Conservation (phyloP, 2,113 vertebrate species). For the Jaculus jaculus region DNA sequence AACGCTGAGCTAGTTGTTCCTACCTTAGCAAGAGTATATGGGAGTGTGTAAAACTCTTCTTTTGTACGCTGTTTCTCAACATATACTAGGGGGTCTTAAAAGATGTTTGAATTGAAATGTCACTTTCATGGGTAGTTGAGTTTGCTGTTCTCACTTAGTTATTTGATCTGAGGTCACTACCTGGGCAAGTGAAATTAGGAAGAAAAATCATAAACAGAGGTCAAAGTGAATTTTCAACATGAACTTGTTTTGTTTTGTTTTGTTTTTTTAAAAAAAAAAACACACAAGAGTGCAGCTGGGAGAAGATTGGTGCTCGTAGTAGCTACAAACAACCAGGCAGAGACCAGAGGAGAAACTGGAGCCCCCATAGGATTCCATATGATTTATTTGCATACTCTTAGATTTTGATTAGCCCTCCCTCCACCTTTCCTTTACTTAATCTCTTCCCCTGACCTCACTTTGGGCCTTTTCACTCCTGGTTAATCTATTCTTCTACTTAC, state of each 20-base stretch:
- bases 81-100: neutral
- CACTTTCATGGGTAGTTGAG: neutral
- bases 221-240: slow-evolving; percentile 20
- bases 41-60: neutral
- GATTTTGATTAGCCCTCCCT: too few relatives aligned
- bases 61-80: neutral
- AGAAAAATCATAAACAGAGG: neutral
- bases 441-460: too few relatives aligned
- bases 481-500: too few relatives aligned
- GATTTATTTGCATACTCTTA: too few relatives aligned
- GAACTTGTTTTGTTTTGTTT: too few relatives aligned
- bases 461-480: too few relatives aligned
- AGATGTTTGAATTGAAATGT: neutral
- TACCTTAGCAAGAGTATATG: neutral
- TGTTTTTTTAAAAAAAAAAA: too few relatives aligned
- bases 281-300: neutral
- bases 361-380: neutral
- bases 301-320: neutral
- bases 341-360: neutral
- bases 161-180: neutral
- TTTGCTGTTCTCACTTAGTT: slow-evolving; percentile 3
- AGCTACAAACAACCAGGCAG: neutral
- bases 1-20: neutral
- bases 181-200: neutral
- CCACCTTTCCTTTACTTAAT: too few relatives aligned